Base-by-base conservation (phyloP, 1,140 invertebrate species). In the Pachypeltis micranthus region DNA sequence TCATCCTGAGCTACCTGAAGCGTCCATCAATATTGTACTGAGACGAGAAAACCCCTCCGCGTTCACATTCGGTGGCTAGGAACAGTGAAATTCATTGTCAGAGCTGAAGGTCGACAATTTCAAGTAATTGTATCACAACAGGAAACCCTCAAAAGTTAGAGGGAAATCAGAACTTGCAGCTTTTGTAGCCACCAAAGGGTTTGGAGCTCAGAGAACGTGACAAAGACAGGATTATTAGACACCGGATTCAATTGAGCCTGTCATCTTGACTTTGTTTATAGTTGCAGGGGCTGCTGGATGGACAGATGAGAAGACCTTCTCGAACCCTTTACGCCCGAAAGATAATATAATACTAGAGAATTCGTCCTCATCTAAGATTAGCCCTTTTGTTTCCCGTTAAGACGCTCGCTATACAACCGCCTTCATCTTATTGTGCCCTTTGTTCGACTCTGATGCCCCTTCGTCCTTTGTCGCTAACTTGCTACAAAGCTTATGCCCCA, bases 161-260 rank as follows among this genome's bases (percentile, higher is more conserved):
- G n/a, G n/a, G n/a, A n/a, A n/a, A n/a, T n/a, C n/a, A n/a, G n/a
- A n/a, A n/a, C n/a, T n/a, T n/a, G n/a, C n/a, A n/a, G n/a, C n/a
- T n/a, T n/a, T n/a, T n/a, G n/a, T n/a, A n/a, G n/a, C n/a, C n/a
- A 44, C 10, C 34, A 12, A 44, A 10, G 34, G 10, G n/a, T 44
- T 44, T 44, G n/a, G n/a, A 44, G 47, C 12, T 28, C 31, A 31
- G 7, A 27, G 14, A 59, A 64, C 64, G 61, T 34, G 44, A 61
- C 64, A 62, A 63, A 57, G 23, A 16, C n/a, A 23, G 19, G 34
- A 21, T 62, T 19, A n/a, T 47, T 23, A 54, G 31, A 51, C 12
- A 4, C 19, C 4, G 21, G 47, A 51, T 51, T 51, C 23, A 51
- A 51, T 51, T 51, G 47, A 21, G 47, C 47, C 23, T 51, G 47